Evolutionary conservation across 2,888 invertebrate species (phyloP).

Genomic region (Orthosia gothica): DNA sequence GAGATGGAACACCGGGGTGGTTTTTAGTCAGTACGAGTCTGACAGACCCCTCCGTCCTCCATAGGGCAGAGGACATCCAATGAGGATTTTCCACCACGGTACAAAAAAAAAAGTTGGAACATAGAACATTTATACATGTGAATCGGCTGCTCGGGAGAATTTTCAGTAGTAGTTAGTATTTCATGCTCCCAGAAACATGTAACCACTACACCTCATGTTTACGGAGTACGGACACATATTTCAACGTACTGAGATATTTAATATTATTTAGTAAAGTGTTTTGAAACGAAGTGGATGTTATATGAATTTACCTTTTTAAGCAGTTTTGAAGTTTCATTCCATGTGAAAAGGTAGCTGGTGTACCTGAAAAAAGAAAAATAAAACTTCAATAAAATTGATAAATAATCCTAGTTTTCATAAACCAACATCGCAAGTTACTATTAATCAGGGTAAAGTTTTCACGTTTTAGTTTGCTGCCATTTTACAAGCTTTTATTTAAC

Average conservation of each 20-base stretch:
- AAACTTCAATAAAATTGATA: not conserved
- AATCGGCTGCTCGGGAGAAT: not conserved
- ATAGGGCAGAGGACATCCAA: too few relatives aligned
- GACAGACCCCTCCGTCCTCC: too few relatives aligned
- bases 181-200: not conserved
- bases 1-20: too few relatives aligned
- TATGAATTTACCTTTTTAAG: conserved; percentile 27
- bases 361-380: conserved; percentile 30
- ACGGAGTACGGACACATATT: not conserved
- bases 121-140: too few relatives aligned
- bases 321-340: conserved; percentile 20
- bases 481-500: too few relatives aligned
- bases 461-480: too few relatives aligned
- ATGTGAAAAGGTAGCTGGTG: not conserved
- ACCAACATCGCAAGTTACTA: too few relatives aligned
- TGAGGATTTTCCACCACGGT: too few relatives aligned
- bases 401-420: not conserved
- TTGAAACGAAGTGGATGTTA: not conserved
- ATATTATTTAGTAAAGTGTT: not conserved
- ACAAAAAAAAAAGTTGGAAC: too few relatives aligned
- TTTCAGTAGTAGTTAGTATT: not conserved
- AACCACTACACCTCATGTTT: not conserved
- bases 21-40: too few relatives aligned
- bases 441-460: too few relatives aligned
- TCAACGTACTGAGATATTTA: not conserved